Percentiles rank a stretch among this genome's conserved stretches.
Evolutionary conservation across 2,113 vertebrate genomes (phyloP).

Genomic region (Fukomys damarensis): DNA sequence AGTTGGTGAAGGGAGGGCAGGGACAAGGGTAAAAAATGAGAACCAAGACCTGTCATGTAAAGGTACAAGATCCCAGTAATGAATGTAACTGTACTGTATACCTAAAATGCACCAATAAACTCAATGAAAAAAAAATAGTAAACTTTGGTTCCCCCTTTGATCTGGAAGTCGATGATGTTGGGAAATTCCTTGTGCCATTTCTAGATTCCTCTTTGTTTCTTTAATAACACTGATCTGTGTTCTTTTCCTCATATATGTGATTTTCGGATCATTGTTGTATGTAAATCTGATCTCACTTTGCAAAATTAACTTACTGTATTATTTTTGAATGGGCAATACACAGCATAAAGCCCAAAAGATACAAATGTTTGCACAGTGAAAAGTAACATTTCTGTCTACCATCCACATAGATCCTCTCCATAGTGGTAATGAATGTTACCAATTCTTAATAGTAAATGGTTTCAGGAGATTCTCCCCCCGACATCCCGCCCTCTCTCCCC

Average conservation of each 20-base stretch:
- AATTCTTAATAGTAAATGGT: not conserved
- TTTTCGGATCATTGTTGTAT: not conserved
- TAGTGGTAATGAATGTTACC: not conserved
- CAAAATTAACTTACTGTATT: not conserved
- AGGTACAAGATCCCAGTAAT: too few relatives aligned
- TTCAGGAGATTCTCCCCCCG: too few relatives aligned
- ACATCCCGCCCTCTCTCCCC: too few relatives aligned
- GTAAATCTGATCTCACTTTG: not conserved
- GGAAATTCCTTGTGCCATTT: not conserved
- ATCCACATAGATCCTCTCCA: not conserved
- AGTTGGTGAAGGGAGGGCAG: too few relatives aligned
- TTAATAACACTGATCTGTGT: not conserved
- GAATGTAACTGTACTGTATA: too few relatives aligned
- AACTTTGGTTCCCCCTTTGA: too few relatives aligned
- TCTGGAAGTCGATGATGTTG: not conserved
- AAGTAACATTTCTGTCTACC: not conserved
- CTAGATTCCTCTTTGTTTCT: not conserved
- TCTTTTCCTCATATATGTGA: not conserved
- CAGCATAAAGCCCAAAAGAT: not conserved
- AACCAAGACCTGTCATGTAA: too few relatives aligned
- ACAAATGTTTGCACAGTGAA: not conserved
- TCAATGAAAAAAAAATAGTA: too few relatives aligned
- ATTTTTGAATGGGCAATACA: not conserved
- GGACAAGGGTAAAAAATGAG: too few relatives aligned
- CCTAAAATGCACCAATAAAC: too few relatives aligned